Evolutionary conservation across 2,797 vertebrate species (phyloP), one percentile per base, ranked within the genome.

Genomic region (Discoglossus pictus): DNA sequence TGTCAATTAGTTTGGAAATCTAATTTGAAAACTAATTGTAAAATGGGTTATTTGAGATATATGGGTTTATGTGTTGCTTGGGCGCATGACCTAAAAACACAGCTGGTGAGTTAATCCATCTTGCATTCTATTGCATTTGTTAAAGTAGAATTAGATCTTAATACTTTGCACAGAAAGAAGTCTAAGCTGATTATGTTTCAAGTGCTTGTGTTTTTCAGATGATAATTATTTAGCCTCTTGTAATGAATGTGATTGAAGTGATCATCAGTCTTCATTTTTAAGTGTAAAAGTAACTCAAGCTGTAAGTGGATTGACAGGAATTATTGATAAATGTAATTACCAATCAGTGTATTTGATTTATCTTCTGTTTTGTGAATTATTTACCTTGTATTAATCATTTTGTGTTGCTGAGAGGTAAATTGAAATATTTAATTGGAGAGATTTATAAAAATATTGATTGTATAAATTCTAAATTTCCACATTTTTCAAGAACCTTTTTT

Each of bases 91-190:
- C 67, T 63, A 12, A 56, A 53, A 35, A 47, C 35, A 24, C 67
- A 70, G 67, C 63, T 70, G 67, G 67, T 27, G 52, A 42, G 13
- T 42, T 70, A 70, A 70, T 70, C 67, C 42, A 2, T 9, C 43
- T 23, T 11, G 35, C 17, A 64, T 64, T 31, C 40, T 23, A 46
- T 53, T 38, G 61, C 38, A 53, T 64, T 64, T 64, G 61, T 53
- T 52, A 53, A 46, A 44, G 62, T 17, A 46, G 62, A 55, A 55
- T 50, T 70, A 63, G 25, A 25, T 16, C 43, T 34, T 62, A 65
- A 65, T 54, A 17, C 62, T 51, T 9, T 48, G 34, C 35, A 50
- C 40, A 63, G 51, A 35, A 35, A 42, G 51, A 63, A 4, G 18
- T 38, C 12, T 70, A 70, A 70, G 59, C 67, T 42, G 60, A 63